Conservation (phyloP, 2,888 invertebrate genomes). For the Mystacides longicornis region DNA sequence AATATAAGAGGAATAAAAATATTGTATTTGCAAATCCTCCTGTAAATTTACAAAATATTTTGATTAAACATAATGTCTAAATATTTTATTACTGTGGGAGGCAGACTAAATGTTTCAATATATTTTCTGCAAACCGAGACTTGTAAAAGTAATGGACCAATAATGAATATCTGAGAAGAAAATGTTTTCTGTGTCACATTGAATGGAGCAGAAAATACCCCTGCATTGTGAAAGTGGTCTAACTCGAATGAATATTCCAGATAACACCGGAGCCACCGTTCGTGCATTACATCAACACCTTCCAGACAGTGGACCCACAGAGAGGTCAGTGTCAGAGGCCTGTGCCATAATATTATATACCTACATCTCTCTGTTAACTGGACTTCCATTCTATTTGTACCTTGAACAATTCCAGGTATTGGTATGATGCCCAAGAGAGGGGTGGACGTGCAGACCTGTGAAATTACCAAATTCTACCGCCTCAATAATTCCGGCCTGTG, state of each 20-base stretch:
- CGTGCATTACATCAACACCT: conserved; percentile 94
- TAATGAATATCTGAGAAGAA: too few species aligned
- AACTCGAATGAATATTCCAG: conserved; percentile 39
- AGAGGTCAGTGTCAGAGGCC: conserved; percentile 57
- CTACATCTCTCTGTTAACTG: not conserved
- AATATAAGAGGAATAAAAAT: too few species aligned
- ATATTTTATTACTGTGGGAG: too few species aligned
- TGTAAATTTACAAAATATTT: too few species aligned
- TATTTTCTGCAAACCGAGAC: too few species aligned
- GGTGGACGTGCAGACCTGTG: conserved; percentile 88
- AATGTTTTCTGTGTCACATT: too few species aligned
- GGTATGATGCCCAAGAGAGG: conserved; percentile 98
- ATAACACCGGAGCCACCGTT: conserved; percentile 90
- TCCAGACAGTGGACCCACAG: conserved; percentile 96
- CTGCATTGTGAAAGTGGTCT: too few species aligned
- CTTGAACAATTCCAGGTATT: conserved; percentile 54
- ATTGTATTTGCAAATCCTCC: too few species aligned
- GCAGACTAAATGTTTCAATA: too few species aligned
- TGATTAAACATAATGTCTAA: too few species aligned
- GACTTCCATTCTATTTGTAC: not conserved
- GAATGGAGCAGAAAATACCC: too few species aligned
- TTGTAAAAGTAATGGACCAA: too few species aligned
- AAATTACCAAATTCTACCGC: conserved; percentile 92
- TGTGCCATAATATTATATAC: not conserved
- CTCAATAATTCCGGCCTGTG: conserved; percentile 90